phyloP scores from a whole-genome alignment of 2,113 vertebrate species.

The Rhineura floridana region DNA sequence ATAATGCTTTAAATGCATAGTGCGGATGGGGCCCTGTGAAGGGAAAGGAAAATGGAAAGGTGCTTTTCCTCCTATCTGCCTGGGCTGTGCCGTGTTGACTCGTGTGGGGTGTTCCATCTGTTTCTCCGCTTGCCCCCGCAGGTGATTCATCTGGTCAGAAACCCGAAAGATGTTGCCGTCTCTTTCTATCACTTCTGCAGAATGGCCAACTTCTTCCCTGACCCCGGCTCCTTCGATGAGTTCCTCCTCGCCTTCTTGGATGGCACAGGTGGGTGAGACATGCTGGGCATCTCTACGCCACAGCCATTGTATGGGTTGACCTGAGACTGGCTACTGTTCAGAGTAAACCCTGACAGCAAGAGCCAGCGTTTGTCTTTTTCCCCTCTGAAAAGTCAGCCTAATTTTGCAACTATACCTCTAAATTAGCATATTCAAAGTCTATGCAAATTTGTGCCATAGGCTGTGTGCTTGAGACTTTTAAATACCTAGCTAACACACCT shows the following conservation, averaged over 20 bases:
- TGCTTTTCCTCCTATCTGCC: not conserved
- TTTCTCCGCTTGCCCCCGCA: constrained; percentile 23
- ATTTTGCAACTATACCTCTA: too few species aligned
- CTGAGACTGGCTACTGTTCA: too few species aligned
- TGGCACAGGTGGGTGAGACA: constrained; percentile 75
- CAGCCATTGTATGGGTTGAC: not conserved
- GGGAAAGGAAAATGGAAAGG: not conserved
- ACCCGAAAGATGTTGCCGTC: constrained; percentile 85
- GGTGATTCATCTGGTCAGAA: constrained; percentile 87
- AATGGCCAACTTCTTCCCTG: constrained; percentile 84
- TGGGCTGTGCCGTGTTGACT: not conserved
- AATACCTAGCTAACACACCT: too few species aligned
- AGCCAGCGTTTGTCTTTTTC: too few species aligned
- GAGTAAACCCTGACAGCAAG: too few species aligned
- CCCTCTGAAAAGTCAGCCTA: too few species aligned
- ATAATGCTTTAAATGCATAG: too few species aligned
- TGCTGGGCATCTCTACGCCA: not conserved
- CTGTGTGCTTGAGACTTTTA: too few species aligned
- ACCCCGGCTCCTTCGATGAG: constrained; percentile 72
- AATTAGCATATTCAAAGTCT: too few species aligned
- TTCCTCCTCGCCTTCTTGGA: constrained; percentile 80
- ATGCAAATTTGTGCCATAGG: too few species aligned
- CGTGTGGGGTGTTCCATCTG: not conserved
- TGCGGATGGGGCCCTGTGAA: too few species aligned
- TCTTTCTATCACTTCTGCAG: constrained; percentile 88